Base-by-base conservation (phyloP, 1,140 invertebrate species). In the Cyclargus thomasi region DNA sequence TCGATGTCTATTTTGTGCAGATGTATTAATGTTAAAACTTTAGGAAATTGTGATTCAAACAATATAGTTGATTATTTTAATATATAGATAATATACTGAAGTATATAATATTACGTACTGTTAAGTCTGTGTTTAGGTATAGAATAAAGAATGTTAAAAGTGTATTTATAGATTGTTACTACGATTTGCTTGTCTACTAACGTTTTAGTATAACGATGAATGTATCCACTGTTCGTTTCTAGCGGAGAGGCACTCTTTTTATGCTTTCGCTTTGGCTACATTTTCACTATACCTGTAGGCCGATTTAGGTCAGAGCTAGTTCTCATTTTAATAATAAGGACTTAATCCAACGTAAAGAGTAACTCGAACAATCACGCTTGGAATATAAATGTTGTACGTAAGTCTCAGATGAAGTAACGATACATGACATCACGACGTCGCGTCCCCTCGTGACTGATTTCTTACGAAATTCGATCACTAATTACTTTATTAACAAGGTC, bases 21-120 rank as follows among this genome's bases (percentile, higher is more conserved):
- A 85, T 81, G 79, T 73, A 77, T 80, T 74, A 80, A 86, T 82
- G 78, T 83, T 84, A 82, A 76, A 70, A 86, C 83, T n/a, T 89
- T 88, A 85, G 84, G 79, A 71, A 86, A 89, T 83, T 89, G 86
- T 89, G 86, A 89, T 89, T 88, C 82, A 85, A 86, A 79, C 75
- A 79, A 79, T 80, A 89, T 86, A 85, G 83, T 82, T 83, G 79
- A 75, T 80, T 86, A 86, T 85, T 85, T 83, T 83, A 80, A 83
- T 77, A 78, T 77, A 84, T 82, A 82, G 76, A 76, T 79, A 78
- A 80, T 71, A 75, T 82, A 81, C 83, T 79, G 78, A 82, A 83
- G 75, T 81, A 78, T 78, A 76, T 83, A 47, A 47, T 47, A 85
- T 82, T 77, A 84, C 77, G 62, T 75, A 81, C 71, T 57, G 69